phyloP scores from a whole-genome alignment of 2,888 invertebrate species.

The Ligdia adustata region DNA sequence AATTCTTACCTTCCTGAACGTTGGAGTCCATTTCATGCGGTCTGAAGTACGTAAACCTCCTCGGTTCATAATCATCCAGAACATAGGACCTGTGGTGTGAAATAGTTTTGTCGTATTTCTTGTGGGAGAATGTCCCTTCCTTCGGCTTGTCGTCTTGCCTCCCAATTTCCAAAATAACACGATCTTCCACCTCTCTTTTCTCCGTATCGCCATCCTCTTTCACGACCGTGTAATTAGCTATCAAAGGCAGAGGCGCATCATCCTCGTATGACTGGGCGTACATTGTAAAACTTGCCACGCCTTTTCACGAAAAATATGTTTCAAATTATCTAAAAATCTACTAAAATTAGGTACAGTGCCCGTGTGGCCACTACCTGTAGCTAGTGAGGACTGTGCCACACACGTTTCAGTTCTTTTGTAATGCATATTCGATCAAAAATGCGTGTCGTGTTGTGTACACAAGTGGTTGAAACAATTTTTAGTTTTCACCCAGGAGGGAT shows the following conservation, averaged over 20 bases:
- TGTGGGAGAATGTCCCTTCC: conserved; percentile 79
- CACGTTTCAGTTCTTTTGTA: conserved; percentile 70
- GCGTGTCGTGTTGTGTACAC: conserved; percentile 72
- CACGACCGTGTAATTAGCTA: conserved; percentile 68
- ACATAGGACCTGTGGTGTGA: conserved; percentile 77
- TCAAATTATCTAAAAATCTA: conserved; percentile 2
- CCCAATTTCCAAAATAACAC: conserved; percentile 79
- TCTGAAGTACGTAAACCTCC: conserved; percentile 63
- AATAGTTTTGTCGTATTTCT: conserved; percentile 80
- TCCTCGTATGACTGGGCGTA: conserved; percentile 68
- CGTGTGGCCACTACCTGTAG: conserved; percentile 58
- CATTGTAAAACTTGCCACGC: conserved; percentile 45
- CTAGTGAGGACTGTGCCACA: conserved; percentile 69
- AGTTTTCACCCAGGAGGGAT: conserved; percentile 57
- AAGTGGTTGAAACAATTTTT: conserved; percentile 70
- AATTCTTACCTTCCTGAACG: conserved; percentile 56
- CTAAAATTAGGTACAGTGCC: conserved; percentile 24
- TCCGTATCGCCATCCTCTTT: conserved; percentile 62
- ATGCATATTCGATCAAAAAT: conserved; percentile 81
- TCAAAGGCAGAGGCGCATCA: conserved; percentile 68
- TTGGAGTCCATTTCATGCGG: conserved; percentile 65
- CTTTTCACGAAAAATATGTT: conserved; percentile 14
- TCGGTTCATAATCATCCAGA: conserved; percentile 73
- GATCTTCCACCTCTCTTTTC: conserved; percentile 66
- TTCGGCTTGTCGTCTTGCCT: conserved; percentile 72